Percentiles rank a stretch among this genome's conserved stretches.
Evolutionary conservation across 2,888 invertebrate species (phyloP).

Genomic region (Caprella mutica): DNA sequence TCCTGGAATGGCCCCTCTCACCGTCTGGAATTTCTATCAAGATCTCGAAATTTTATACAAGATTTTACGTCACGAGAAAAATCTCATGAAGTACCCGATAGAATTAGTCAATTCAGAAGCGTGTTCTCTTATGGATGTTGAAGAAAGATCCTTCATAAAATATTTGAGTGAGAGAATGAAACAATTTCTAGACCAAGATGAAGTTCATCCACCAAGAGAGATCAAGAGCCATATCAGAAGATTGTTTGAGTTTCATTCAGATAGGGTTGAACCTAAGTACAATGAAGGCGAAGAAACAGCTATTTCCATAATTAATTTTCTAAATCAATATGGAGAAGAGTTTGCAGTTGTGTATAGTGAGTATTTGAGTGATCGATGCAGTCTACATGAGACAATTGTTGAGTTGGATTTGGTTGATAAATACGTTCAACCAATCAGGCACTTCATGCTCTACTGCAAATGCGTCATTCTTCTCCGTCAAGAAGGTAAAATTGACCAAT

Average conservation of each 20-base stretch:
- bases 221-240: neutral
- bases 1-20: conserved; percentile 1
- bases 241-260: neutral
- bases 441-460: conserved; percentile 1
- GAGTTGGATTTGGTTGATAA: neutral
- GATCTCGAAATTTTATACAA: neutral
- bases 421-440: neutral
- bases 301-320: neutral
- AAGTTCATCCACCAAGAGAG: neutral
- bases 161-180: neutral
- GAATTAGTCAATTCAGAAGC: no score
- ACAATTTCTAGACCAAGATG: neutral
- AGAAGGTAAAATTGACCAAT: neutral
- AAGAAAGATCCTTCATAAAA: neutral
- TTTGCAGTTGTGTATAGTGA: neutral
- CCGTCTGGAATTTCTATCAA: conserved; percentile 4
- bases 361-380: neutral
- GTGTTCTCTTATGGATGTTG: neutral
- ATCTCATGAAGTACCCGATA: no score
- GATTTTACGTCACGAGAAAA: neutral
- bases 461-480: neutral
- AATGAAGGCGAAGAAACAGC: neutral
- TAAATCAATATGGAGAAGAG: neutral
- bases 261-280: neutral
- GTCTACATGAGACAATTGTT: neutral